phyloP scores from a whole-genome alignment of 2,113 vertebrate species.

The Trichomycterus rosablanca region DNA sequence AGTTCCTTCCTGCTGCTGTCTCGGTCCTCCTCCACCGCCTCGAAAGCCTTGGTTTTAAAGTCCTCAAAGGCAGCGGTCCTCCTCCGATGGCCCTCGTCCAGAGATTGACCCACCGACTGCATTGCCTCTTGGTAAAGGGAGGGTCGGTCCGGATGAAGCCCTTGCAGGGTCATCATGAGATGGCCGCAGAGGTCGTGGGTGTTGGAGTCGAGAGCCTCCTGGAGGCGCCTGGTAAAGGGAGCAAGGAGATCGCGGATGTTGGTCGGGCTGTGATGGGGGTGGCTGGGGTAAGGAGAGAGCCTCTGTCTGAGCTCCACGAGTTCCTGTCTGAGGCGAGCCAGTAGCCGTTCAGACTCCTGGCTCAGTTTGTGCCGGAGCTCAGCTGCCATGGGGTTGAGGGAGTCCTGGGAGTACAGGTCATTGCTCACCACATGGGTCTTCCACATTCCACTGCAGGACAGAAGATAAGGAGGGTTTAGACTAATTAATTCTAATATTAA shows the following conservation, averaged over 20 bases:
- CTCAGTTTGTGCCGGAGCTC: slow-evolving; percentile 52
- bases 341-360: slow-evolving; percentile 62
- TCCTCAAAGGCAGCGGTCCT: slow-evolving; percentile 55
- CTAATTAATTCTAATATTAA: no score
- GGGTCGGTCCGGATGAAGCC: slow-evolving; percentile 48
- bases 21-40: slow-evolving; percentile 64
- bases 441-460: slow-evolving; percentile 55
- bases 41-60: slow-evolving; percentile 65
- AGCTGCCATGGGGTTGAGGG: slow-evolving; percentile 50
- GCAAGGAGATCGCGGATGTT: slow-evolving; percentile 72
- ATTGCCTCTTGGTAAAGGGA: slow-evolving; percentile 55
- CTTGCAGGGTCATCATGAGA: slow-evolving; percentile 57
- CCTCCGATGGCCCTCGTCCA: slow-evolving; percentile 50
- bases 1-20: slow-evolving; percentile 57
- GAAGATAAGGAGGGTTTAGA: neutral
- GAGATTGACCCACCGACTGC: slow-evolving; percentile 54
- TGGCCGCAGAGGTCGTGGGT: slow-evolving; percentile 70
- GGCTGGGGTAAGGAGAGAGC: slow-evolving; percentile 68
- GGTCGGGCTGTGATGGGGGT: slow-evolving; percentile 55
- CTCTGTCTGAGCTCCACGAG: slow-evolving; percentile 69
- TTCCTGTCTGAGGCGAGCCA: slow-evolving; percentile 69
- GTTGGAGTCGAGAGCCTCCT: slow-evolving; percentile 66
- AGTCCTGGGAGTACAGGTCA: slow-evolving; percentile 57
- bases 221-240: slow-evolving; percentile 68
- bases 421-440: slow-evolving; percentile 71